Evolutionary conservation across 2,113 vertebrate species (phyloP), one percentile per base, ranked within the genome.

Genomic region (Damaliscus lunatus): DNA sequence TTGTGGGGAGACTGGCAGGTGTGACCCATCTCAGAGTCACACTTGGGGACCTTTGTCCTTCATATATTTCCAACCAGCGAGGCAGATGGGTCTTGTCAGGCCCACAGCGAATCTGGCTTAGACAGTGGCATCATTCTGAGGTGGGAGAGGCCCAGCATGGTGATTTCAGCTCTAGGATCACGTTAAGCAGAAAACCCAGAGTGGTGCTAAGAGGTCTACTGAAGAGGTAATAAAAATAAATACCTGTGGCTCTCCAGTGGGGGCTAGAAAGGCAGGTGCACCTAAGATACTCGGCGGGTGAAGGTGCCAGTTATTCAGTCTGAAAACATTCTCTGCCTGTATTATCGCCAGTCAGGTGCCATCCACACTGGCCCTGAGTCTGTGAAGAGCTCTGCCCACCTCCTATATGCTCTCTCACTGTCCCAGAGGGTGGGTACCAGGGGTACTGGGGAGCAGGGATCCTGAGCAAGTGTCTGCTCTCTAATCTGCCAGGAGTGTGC

Each of bases 401-500:
- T 36, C 21, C 40, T 5, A 6, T 7, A 23, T 17, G 53, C 16
- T 40, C 5, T 9, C 25, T 57, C 6, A 8, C 48, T 2, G 40
- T 17, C 29, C 67, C 23, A 9, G 23, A 71, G 57, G 1, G 11
- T 1, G 12, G 7, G 29, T 10, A 8, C 25, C 1, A 8, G 71
- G 36, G 36, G 31, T 25, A 5, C 29, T 33, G 3, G 43, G 43
- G 9, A n/a, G 29, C 15, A 3, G 60, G 48, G 33, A 21, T 57
- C 19, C 67, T n/a, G 6, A 78, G 31, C 46, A 3, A 33, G 6
- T 15, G 0, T 62, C 43, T 60, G 62, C 8, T 81, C 19, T 40
- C 46, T 62, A 40, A 40, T 93, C 96, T 48, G 29, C 97, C 27
- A 99, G 99, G 99, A 99, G 59, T 99, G 99, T 0, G 98, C 98